Percentiles rank a stretch among this genome's conserved stretches.
These are phyloP conservation scores for Mizuhopecten yessoensis DNA, from an alignment of 1,140 invertebrate genomes.

Conservation along the genomic window DNA sequence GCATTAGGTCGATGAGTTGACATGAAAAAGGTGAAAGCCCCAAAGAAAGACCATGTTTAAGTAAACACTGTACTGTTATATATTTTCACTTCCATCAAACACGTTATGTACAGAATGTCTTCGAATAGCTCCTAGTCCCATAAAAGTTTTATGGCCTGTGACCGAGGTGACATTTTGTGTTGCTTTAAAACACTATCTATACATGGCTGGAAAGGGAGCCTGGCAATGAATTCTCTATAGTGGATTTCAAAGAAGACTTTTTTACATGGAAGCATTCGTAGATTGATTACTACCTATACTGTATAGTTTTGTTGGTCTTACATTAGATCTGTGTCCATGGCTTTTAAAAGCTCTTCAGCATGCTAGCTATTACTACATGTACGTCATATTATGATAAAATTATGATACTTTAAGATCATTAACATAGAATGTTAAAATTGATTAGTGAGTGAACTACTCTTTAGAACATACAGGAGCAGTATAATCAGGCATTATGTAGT, in stretches of 20 bases:
- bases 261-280: not conserved
- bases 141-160: not conserved
- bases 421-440: not conserved
- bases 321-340: not conserved
- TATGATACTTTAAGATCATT: not conserved
- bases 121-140: not conserved
- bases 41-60: not conserved
- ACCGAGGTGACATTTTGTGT: conserved; percentile 11
- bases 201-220: not conserved
- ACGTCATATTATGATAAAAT: not conserved
- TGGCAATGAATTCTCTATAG: not conserved
- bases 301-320: not conserved
- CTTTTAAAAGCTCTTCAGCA: not conserved
- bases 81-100: not conserved
- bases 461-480: too few relatives aligned
- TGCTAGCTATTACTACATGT: not conserved
- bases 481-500: not conserved
- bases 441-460: not conserved
- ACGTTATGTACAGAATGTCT: not conserved
- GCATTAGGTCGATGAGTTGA: not conserved
- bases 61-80: not conserved
- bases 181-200: not conserved
- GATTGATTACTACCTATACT: too few relatives aligned
- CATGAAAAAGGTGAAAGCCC: not conserved
- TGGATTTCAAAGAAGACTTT: conserved; percentile 1